Evolutionary conservation across 2,797 vertebrate genomes (phyloP), one percentile per base, ranked within the genome.

Genomic region (Bradypus variegatus): DNA sequence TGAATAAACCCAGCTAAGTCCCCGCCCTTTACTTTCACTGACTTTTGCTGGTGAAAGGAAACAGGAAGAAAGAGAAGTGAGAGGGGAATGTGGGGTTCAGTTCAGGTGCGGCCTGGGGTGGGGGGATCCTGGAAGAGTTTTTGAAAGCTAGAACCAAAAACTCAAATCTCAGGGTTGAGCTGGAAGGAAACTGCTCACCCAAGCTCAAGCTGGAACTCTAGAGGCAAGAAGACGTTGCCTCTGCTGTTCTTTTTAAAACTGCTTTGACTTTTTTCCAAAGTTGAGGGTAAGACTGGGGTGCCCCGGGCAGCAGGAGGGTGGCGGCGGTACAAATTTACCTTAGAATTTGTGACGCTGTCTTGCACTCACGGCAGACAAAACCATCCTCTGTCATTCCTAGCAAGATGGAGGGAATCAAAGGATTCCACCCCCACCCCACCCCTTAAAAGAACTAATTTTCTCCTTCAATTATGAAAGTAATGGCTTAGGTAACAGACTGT

Each of bases 401-500:
- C 97, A 98, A 98, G 98, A 98, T 97, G 97, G 98, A 98, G 96
- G 96, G 98, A 98, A 98, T 98, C 98, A 98, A 98, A 98, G 97
- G 98, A 98, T 98, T 98, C 98, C 97, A 16, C 48, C 2, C 55
- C 31, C 7, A 23, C 21, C 45, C 19, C 50, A 50, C 58, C 96
- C 98, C 98, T 98, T 98, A 99, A 98, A 99, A 98, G 98, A 98
- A 98, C 98, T 98, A 98, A 99, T 99, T 99, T 99, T 99, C 99
- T 98, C 98, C 98, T 98, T 99, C 98, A 99, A 98, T 99, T 99
- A 99, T 99, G 98, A 99, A 99, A 99, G 99, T 98, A 98, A 98
- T 98, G 98, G 98, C 98, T 95, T 97, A 99, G 98, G 99, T 99
- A 99, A 99, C 98, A 99, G 98, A 96, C 98, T 98, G 99, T 98